phyloP scores from a whole-genome alignment of 2,797 vertebrate genomes.

The Chromobotia macracanthus region DNA sequence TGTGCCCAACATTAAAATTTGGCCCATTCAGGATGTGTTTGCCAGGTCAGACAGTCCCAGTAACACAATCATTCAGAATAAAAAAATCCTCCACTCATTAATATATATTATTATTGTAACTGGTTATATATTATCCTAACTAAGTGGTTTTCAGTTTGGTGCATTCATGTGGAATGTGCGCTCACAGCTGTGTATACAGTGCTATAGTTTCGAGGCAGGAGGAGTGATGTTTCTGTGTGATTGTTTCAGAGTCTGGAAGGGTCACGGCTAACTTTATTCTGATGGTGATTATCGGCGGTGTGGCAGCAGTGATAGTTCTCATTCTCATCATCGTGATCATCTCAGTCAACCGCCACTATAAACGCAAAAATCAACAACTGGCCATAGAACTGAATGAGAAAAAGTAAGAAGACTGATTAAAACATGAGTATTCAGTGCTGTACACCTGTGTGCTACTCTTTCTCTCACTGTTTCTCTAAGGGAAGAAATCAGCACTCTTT shows the following conservation, averaged over 20 bases:
- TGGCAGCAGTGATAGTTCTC: constrained; percentile 77
- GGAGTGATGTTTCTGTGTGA: too few relatives aligned
- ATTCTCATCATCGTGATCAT: constrained; percentile 81
- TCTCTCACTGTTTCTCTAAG: constrained; percentile 58
- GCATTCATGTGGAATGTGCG: too few relatives aligned
- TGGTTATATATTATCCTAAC: too few relatives aligned
- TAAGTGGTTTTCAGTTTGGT: too few relatives aligned
- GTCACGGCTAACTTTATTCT: constrained; percentile 70
- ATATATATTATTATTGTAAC: too few relatives aligned
- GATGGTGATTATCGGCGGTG: constrained; percentile 79
- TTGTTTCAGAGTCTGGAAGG: constrained; percentile 51
- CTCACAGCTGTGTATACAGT: too few relatives aligned
- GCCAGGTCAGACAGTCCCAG: too few relatives aligned
- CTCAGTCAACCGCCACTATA: constrained; percentile 84
- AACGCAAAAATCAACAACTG: constrained; percentile 83
- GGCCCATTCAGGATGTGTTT: too few relatives aligned
- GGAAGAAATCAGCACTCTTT: constrained; percentile 78
- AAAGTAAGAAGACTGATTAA: constrained; percentile 74
- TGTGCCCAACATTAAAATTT: too few relatives aligned
- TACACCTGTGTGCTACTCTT: background rate
- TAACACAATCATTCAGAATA: too few relatives aligned
- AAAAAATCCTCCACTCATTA: too few relatives aligned
- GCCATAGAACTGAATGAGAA: constrained; percentile 76
- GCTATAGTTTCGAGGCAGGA: too few relatives aligned
- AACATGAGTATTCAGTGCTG: background rate